These are phyloP conservation scores for Phymorhynchus buccinoides DNA, from an alignment of 1,140 invertebrate genomes.

Conservation along the genomic window DNA sequence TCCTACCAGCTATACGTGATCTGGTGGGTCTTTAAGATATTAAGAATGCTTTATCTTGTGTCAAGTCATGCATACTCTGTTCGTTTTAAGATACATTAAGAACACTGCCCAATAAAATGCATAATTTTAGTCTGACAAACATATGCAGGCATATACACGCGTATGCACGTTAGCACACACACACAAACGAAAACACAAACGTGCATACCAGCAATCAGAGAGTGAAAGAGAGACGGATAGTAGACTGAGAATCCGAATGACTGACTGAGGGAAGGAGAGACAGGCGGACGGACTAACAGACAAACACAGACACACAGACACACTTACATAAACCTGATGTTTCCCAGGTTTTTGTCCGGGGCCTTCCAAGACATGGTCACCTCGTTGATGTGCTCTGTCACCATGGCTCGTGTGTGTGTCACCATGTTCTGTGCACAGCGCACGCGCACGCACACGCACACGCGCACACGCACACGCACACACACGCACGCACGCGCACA, in stretches of 20 bases:
- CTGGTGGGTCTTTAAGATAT: too few relatives aligned
- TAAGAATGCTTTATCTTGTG: too few relatives aligned
- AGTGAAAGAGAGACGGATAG: background rate
- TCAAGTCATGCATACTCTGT: too few relatives aligned
- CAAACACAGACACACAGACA: background rate
- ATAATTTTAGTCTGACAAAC: background rate
- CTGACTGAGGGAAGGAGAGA: background rate
- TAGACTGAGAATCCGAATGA: background rate
- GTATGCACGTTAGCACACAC: background rate
- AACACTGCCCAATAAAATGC: too few relatives aligned
- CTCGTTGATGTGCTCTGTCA: background rate
- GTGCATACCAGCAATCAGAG: too few relatives aligned
- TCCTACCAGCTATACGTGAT: too few relatives aligned
- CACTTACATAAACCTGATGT: constrained; percentile 27
- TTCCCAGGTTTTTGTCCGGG: constrained; percentile 22
- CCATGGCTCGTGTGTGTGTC: constrained; percentile 1
- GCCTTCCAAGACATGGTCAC: constrained; percentile 24
- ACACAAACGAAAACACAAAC: background rate
- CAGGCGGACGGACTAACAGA: background rate
- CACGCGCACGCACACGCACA: background rate
- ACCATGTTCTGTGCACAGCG: constrained; percentile 25
- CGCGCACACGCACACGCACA: background rate
- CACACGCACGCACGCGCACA: constrained; percentile 21
- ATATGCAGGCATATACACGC: background rate
- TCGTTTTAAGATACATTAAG: too few relatives aligned